Conservation (phyloP, 1,140 invertebrate genomes). For the Hypothenemus hampei region DNA sequence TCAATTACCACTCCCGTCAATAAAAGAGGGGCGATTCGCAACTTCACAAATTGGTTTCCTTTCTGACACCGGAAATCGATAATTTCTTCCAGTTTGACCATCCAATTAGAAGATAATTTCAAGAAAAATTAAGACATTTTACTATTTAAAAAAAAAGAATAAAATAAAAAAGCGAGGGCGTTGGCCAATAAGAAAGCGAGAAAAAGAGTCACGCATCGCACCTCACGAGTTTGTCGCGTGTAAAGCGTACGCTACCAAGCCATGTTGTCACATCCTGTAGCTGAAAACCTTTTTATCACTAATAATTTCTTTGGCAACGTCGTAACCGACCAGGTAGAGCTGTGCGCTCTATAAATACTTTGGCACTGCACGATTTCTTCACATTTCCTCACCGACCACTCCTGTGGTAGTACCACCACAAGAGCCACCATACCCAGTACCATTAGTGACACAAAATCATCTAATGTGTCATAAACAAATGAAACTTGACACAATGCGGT, state of each 20-base stretch:
- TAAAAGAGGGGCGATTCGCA: no score
- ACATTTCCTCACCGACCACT: conserved; percentile 9
- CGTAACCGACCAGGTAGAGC: conserved; percentile 21
- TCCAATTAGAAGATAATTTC: no score
- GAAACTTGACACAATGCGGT: conserved; percentile 25
- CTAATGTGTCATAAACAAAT: conserved; percentile 34
- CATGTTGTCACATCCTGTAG: conserved; percentile 5
- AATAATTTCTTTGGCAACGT: conserved; percentile 13
- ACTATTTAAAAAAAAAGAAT: no score
- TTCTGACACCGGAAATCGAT: no score
- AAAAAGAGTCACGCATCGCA: conserved; percentile 11
- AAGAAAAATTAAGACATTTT: no score
- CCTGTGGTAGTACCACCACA: conserved; percentile 4
- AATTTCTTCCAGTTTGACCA: no score
- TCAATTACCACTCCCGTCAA: no score
- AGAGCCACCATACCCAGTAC: background rate
- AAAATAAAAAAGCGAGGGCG: conserved; percentile 16
- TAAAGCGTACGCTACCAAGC: conserved; percentile 26
- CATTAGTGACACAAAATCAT: no score
- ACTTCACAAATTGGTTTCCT: no score
- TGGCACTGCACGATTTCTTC: conserved; percentile 6
- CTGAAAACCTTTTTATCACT: background rate
- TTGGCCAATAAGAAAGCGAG: conserved; percentile 16
- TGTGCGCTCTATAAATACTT: conserved; percentile 23
- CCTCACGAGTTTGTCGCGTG: conserved; percentile 31